Evolutionary conservation across 2,888 invertebrate species (phyloP).

Genomic region (Lysandra coridon): DNA sequence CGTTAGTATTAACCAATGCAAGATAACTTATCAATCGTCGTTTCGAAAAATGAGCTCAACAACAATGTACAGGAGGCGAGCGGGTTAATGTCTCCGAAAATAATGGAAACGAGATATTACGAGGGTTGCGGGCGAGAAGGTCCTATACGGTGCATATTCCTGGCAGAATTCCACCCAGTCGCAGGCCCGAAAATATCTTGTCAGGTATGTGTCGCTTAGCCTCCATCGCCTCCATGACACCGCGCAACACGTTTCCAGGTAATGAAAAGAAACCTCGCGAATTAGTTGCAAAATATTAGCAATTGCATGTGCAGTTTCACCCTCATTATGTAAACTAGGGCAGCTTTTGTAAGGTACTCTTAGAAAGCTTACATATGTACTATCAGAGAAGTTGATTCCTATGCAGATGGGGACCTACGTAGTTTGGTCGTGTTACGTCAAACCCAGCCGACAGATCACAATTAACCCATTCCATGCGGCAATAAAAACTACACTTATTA

Average conservation of each 20-base stretch:
- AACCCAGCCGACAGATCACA: too few species aligned
- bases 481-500: too few species aligned
- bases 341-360: not conserved
- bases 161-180: constrained; percentile 88
- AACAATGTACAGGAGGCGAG: constrained; percentile 49
- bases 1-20: constrained; percentile 37
- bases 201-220: constrained; percentile 79
- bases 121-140: constrained; percentile 86
- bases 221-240: constrained; percentile 1
- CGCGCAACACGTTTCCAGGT: not conserved
- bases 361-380: not conserved
- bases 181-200: constrained; percentile 92
- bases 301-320: not conserved
- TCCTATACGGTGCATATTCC: constrained; percentile 89
- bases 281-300: not conserved
- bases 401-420: too few species aligned
- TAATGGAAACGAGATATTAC: constrained; percentile 76
- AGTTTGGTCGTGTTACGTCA: too few species aligned
- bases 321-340: not conserved
- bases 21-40: constrained; percentile 36
- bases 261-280: not conserved
- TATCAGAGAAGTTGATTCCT: too few species aligned
- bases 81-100: constrained; percentile 53
- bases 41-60: constrained; percentile 44
- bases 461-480: too few species aligned